Percentiles rank a stretch among this genome's conserved stretches.
phyloP scores from a whole-genome alignment of 2,113 vertebrate species.

The Parus major region DNA sequence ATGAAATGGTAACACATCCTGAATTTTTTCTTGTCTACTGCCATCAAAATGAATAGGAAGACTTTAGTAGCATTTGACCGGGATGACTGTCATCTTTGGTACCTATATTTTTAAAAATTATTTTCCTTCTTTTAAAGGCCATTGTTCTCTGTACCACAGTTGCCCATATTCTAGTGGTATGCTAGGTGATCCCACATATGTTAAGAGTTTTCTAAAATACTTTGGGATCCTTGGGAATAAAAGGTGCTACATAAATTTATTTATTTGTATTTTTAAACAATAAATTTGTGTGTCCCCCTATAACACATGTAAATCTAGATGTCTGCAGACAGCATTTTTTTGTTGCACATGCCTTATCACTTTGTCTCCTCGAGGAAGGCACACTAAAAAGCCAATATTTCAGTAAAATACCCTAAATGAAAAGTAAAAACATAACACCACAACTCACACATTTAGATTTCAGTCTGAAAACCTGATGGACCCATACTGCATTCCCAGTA shows the following conservation, averaged over 20 bases:
- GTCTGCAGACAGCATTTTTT: neutral
- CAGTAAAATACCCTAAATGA: neutral
- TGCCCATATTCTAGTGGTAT: neutral
- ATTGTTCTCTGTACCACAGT: neutral
- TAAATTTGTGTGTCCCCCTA: neutral
- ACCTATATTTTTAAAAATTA: neutral
- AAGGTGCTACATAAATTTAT: neutral
- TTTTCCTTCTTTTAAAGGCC: neutral
- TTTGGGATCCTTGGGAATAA: neutral
- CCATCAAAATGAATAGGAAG: neutral
- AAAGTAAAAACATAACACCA: neutral
- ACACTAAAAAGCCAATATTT: neutral
- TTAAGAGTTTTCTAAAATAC: neutral
- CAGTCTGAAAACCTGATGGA: conserved; percentile 3
- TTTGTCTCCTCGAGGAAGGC: neutral
- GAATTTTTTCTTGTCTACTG: neutral
- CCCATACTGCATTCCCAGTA: neutral
- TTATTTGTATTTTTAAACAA: neutral
- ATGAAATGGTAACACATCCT: neutral
- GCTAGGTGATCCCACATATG: neutral
- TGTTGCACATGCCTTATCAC: neutral
- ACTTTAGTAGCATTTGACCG: neutral
- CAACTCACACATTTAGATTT: neutral
- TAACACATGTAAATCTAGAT: neutral
- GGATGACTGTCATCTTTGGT: neutral